These are phyloP conservation scores for Grantiella picta DNA, from an alignment of 2,113 vertebrate genomes.

Conservation along the genomic window DNA sequence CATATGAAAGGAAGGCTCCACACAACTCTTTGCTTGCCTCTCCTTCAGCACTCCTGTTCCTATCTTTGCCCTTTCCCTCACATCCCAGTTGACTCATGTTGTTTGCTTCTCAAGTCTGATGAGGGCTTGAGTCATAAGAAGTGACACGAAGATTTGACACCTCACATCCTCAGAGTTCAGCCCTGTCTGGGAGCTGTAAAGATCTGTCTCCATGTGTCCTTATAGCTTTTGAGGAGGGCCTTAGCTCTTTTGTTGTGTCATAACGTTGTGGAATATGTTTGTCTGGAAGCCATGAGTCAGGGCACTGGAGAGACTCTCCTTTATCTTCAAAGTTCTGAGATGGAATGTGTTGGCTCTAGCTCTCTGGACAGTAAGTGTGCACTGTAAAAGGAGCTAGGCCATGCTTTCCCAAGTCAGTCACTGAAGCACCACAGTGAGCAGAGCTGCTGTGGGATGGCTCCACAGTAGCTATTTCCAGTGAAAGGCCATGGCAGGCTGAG, in stretches of 20 bases:
- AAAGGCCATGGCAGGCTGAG: not conserved
- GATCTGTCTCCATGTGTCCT: not conserved
- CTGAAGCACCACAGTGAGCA: accelerated
- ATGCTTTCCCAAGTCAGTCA: not conserved
- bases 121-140: not conserved
- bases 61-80: not conserved
- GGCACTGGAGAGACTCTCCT: not conserved
- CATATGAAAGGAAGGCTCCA: not conserved
- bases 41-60: not conserved
- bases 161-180: not conserved
- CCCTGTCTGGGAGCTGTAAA: not conserved
- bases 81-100: not conserved
- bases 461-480: not conserved
- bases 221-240: not conserved
- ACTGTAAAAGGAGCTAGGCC: not conserved
- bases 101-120: not conserved
- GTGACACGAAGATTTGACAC: not conserved
- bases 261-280: not conserved
- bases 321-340: not conserved
- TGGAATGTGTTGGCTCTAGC: not conserved
- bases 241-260: not conserved
- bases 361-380: not conserved
- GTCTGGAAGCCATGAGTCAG: not conserved
- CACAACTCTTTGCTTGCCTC: not conserved
- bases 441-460: not conserved